These are phyloP conservation scores for Hafferia zeledoni DNA, from an alignment of 2,797 vertebrate genomes.

Conservation along the genomic window DNA sequence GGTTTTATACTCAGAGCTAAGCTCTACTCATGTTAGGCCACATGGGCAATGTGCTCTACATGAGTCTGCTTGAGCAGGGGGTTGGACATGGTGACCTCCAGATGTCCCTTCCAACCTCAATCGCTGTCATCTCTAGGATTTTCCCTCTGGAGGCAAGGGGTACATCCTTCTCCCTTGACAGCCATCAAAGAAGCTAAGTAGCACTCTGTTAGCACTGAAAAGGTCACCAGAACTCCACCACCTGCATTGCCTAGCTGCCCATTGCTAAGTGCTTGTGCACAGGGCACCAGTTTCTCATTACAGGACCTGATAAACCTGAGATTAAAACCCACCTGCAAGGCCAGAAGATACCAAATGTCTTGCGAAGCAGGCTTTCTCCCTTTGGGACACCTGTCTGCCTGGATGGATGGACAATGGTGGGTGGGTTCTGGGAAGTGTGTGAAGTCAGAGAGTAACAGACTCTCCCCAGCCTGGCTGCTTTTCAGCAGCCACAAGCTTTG, in stretches of 20 bases:
- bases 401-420: not conserved
- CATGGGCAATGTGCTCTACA: not conserved
- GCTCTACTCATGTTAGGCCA: accelerated
- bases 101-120: not conserved
- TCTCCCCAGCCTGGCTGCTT: not conserved
- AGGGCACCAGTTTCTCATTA: not conserved
- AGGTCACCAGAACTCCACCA: not conserved
- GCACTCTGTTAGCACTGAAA: not conserved
- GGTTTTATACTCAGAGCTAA: not conserved
- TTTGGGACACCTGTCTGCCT: not conserved
- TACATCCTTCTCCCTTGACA: not conserved
- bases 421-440: not conserved
- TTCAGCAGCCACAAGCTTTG: not conserved
- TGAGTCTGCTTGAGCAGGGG: not conserved
- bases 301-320: not conserved
- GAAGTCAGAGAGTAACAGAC: not conserved
- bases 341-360: not conserved
- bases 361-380: not conserved
- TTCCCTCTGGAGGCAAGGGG: not conserved
- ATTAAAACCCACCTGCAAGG: not conserved
- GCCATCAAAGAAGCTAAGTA: not conserved
- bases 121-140: not conserved
- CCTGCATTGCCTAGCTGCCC: not conserved
- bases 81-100: not conserved
- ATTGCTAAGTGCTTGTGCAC: not conserved